Conservation (phyloP, 2,888 invertebrate genomes). For the Acanthosepion pharaonis region DNA sequence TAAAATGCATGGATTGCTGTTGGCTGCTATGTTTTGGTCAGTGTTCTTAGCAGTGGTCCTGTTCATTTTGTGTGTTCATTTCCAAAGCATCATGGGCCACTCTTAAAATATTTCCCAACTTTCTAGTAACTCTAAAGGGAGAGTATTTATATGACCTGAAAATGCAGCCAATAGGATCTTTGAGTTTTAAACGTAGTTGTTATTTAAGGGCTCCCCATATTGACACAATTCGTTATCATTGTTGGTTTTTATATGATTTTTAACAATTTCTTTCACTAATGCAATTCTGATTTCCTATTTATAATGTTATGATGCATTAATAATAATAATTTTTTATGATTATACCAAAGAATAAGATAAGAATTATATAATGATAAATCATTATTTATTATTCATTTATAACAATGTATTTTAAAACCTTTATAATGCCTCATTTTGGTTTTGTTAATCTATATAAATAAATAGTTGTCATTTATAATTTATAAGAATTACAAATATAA, state of each 20-base stretch:
- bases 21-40: background rate
- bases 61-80: constrained; percentile 7
- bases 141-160: background rate
- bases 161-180: background rate
- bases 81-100: background rate
- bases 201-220: background rate
- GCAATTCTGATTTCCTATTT: background rate
- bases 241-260: background rate
- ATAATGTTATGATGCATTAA: background rate
- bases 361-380: background rate
- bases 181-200: background rate
- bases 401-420: no score
- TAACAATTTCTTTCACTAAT: background rate
- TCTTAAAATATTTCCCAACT: background rate
- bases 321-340: background rate
- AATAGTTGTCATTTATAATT: no score
- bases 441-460: no score
- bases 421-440: no score
- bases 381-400: no score
- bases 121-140: background rate
- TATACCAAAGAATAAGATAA: background rate
- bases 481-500: no score
- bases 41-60: background rate
- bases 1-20: background rate
- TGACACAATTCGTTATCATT: background rate